Evolutionary conservation across 2,888 invertebrate genomes (phyloP).

Genomic region (Epinotia brunnichana): DNA sequence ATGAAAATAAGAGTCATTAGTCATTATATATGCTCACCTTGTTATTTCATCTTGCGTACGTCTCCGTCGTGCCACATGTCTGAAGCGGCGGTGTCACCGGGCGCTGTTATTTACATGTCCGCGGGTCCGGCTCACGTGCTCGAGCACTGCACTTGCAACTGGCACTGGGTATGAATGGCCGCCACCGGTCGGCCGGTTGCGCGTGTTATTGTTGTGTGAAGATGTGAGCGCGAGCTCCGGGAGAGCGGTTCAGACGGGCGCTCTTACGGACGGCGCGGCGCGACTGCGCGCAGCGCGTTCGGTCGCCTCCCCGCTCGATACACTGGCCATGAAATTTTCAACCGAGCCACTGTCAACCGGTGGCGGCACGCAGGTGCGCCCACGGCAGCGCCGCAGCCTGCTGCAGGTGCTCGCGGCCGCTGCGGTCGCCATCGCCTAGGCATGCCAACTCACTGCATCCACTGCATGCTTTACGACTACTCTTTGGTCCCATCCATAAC

Average conservation of each 20-base stretch:
- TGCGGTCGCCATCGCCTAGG: conserved; percentile 14
- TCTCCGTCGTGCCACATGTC: conserved; percentile 67
- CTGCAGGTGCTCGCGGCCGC: conserved; percentile 17
- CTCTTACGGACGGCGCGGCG: conserved; percentile 65
- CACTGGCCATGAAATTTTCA: conserved; percentile 83
- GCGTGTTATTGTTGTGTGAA: conserved; percentile 65
- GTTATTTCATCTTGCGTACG: conserved; percentile 79
- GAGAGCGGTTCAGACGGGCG: conserved; percentile 45
- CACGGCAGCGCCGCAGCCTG: conserved; percentile 43
- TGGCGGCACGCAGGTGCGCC: conserved; percentile 75
- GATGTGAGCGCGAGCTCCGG: conserved; percentile 46
- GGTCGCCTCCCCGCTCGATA: conserved; percentile 76
- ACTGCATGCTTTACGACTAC: not conserved
- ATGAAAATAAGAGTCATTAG: conserved; percentile 31
- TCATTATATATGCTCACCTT: conserved; percentile 64
- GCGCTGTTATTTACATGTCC: conserved; percentile 68
- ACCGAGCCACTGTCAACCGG: conserved; percentile 78
- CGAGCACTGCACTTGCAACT: conserved; percentile 64
- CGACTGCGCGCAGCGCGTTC: conserved; percentile 72
- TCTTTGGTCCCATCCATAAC: not conserved
- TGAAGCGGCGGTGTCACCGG: conserved; percentile 62
- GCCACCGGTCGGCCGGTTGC: conserved; percentile 57
- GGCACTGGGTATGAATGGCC: conserved; percentile 55
- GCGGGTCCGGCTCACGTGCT: conserved; percentile 56
- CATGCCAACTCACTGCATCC: conserved; percentile 13